phyloP scores from a whole-genome alignment of 2,797 vertebrate species.

The Tympanoctomys barrerae region DNA sequence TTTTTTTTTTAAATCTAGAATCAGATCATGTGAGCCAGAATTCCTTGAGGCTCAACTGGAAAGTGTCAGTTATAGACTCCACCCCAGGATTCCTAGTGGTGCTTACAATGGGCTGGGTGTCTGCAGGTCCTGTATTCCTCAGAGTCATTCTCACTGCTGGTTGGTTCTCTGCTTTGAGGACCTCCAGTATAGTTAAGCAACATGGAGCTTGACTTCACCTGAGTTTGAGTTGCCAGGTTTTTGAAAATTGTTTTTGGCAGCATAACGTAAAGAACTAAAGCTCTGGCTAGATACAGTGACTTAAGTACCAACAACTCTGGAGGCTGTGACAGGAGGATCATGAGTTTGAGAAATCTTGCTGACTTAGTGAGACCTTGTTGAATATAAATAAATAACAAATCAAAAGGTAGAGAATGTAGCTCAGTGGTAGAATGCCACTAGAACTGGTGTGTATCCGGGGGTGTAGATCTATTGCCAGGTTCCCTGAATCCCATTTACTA shows the following conservation, averaged over 20 bases:
- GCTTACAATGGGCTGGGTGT: not conserved
- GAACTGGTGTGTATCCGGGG: not conserved
- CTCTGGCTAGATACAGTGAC: not conserved
- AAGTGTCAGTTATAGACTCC: not conserved
- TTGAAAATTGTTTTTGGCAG: slow-evolving; percentile 15
- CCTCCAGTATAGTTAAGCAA: not conserved
- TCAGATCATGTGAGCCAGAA: not conserved
- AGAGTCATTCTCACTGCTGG: not conserved
- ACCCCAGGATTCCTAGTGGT: not conserved
- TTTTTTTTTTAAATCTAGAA: not conserved
- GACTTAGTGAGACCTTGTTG: not conserved
- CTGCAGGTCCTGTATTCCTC: not conserved
- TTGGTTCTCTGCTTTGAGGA: not conserved
- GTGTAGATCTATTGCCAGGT: not conserved
- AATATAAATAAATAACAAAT: not conserved
- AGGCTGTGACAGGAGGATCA: not conserved
- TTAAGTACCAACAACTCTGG: not conserved
- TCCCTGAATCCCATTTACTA: not conserved
- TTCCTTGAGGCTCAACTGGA: not conserved
- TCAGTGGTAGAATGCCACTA: not conserved
- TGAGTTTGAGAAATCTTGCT: not conserved
- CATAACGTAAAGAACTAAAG: not conserved
- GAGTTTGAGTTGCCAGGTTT: slow-evolving; percentile 3
- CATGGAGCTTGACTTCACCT: not conserved
- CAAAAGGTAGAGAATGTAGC: not conserved